phyloP scores from a whole-genome alignment of 2,797 vertebrate genomes.

The Cephalopachus bancanus region DNA sequence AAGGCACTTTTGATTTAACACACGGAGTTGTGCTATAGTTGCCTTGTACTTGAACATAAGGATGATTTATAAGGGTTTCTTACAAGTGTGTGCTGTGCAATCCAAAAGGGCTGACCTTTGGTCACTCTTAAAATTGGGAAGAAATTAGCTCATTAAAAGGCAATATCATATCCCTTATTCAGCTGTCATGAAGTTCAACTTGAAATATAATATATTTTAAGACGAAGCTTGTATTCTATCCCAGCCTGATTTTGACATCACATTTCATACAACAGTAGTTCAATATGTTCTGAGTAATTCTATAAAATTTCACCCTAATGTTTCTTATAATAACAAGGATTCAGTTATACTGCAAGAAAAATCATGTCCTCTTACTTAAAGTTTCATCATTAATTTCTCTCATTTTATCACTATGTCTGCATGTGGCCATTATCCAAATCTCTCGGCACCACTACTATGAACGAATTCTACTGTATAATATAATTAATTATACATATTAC shows the following conservation, averaged over 20 bases:
- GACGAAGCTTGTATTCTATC: slow-evolving; percentile 17
- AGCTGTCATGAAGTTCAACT: slow-evolving; percentile 69
- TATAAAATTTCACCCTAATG: slow-evolving; percentile 37
- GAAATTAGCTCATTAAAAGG: slow-evolving; percentile 76
- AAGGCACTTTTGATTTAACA: slow-evolving; percentile 57
- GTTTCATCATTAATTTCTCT: slow-evolving; percentile 37
- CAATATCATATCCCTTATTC: slow-evolving; percentile 67
- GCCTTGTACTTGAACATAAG: slow-evolving; percentile 25
- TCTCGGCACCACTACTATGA: neutral
- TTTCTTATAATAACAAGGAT: slow-evolving; percentile 42
- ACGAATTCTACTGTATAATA: neutral
- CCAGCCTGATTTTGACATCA: slow-evolving; percentile 23
- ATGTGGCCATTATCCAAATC: slow-evolving; percentile 19
- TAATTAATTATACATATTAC: slow-evolving; percentile 18
- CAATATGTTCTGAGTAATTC: slow-evolving; percentile 67
- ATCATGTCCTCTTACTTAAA: slow-evolving; percentile 23
- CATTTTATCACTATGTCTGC: slow-evolving; percentile 32
- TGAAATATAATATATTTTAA: slow-evolving; percentile 74
- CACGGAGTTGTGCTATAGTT: neutral
- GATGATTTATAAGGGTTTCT: slow-evolving; percentile 63
- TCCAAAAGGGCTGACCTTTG: slow-evolving; percentile 58
- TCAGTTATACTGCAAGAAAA: slow-evolving; percentile 46
- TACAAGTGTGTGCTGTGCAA: slow-evolving; percentile 51
- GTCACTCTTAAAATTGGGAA: slow-evolving; percentile 68
- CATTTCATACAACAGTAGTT: neutral